Conservation (phyloP, 2,113 vertebrate species). For the Glaucomys volans region DNA sequence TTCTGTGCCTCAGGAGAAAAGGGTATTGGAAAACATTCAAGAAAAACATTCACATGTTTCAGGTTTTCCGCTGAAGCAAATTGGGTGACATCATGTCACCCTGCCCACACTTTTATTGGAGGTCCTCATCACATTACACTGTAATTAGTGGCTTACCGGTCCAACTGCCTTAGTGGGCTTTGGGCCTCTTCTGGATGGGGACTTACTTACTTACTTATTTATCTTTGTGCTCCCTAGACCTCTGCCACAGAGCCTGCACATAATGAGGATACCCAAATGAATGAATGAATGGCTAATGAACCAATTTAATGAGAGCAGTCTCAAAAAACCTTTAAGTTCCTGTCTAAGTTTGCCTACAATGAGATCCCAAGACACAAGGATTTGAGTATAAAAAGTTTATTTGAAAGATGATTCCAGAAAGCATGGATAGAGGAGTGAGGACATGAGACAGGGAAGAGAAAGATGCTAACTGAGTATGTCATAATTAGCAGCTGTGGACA, state of each 20-base stretch:
- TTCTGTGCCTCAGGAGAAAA: not conserved
- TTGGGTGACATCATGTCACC: not conserved
- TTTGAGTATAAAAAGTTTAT: conserved; percentile 12
- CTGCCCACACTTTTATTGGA: not conserved
- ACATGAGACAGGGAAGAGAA: conserved; percentile 19
- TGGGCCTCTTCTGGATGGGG: not conserved
- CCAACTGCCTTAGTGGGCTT: not conserved
- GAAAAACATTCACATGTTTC: conserved; percentile 5
- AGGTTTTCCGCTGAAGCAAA: conserved; percentile 10
- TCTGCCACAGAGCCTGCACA: conserved; percentile 1
- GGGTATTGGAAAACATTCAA: not conserved
- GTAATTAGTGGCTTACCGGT: conserved; percentile 8
- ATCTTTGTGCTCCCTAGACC: not conserved
- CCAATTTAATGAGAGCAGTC: not conserved
- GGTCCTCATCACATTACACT: not conserved
- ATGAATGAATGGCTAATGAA: not conserved
- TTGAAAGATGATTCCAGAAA: conserved; percentile 4
- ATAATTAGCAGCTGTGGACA: not conserved
- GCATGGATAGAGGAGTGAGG: not conserved
- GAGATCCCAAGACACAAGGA: not conserved
- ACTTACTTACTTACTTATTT: conserved; percentile 11
- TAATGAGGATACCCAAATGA: not conserved
- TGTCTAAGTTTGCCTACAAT: conserved; percentile 4
- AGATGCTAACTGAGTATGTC: not conserved
- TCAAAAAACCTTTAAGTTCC: not conserved